These are phyloP conservation scores for Potamarius usumacintae DNA, from an alignment of 2,113 vertebrate species.

Conservation along the genomic window DNA sequence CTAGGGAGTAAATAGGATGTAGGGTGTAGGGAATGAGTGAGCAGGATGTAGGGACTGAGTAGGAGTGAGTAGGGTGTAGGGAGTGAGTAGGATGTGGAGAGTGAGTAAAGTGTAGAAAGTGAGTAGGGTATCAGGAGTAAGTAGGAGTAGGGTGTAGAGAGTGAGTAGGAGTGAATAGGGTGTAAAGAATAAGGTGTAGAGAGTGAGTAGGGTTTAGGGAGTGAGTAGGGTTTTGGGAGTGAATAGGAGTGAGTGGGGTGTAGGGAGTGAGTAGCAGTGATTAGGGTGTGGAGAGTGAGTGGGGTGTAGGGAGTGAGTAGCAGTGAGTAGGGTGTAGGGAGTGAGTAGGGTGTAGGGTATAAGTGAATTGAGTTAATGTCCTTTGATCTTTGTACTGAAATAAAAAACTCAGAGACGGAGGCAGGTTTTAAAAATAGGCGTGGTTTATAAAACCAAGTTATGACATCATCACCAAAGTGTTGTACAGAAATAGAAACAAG, in stretches of 20 bases:
- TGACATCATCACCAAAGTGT: constrained; percentile 82
- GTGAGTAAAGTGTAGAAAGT: not conserved
- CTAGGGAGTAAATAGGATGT: not conserved
- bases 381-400: constrained; percentile 1
- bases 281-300: not conserved
- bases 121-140: not conserved
- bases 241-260: not conserved
- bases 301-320: not conserved
- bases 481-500: constrained; percentile 79
- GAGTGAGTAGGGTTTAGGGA: not conserved
- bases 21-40: not conserved
- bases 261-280: not conserved
- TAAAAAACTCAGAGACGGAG: constrained; percentile 64
- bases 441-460: constrained; percentile 86
- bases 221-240: not conserved
- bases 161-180: not conserved
- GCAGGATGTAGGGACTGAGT: not conserved
- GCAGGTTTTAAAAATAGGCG: constrained; percentile 79
- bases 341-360: not conserved
- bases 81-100: not conserved
- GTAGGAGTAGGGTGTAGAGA: no score
- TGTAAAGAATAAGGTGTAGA: not conserved
- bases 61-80: not conserved
- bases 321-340: not conserved
- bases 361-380: not conserved